Conservation (phyloP, 2,113 vertebrate genomes). For the Stegastes partitus region DNA sequence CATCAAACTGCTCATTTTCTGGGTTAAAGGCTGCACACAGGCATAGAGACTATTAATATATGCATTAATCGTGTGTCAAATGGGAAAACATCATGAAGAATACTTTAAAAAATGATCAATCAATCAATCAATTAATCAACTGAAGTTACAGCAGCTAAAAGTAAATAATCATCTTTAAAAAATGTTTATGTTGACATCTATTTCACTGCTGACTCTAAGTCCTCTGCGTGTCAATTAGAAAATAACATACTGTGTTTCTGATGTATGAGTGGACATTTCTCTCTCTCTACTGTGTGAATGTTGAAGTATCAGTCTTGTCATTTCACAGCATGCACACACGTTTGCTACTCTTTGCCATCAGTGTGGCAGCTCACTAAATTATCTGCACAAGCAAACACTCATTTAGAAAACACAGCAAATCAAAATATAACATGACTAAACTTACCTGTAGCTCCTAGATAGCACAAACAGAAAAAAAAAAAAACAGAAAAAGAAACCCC, state of each 20-base stretch:
- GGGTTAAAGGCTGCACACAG: background rate
- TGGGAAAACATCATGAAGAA: background rate
- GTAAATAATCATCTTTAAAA: background rate
- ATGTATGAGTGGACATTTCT: background rate
- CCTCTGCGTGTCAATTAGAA: background rate
- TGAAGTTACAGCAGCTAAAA: background rate
- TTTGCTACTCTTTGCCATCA: slow-evolving; percentile 6
- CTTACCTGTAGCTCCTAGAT: slow-evolving; percentile 98
- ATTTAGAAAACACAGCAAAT: slow-evolving; percentile 53
- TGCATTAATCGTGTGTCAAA: background rate
- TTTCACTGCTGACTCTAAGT: background rate
- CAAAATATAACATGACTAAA: slow-evolving; percentile 57
- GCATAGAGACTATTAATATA: background rate
- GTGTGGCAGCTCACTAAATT: slow-evolving; percentile 10
- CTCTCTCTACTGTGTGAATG: background rate
- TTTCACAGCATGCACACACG: slow-evolving; percentile 39
- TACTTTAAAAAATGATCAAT: background rate
- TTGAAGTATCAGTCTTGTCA: slow-evolving; percentile 27
- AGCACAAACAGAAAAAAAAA: slow-evolving; percentile 83
- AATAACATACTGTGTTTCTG: background rate
- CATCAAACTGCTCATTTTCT: background rate
- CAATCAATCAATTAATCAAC: background rate
- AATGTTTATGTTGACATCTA: too few relatives aligned
- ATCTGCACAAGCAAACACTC: slow-evolving; percentile 35
- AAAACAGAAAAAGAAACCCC: slow-evolving; percentile 88